Percentiles rank a stretch among this genome's conserved stretches.
These are phyloP conservation scores for Brachyhypopomus gauderio DNA, from an alignment of 2,113 vertebrate species.

Conservation along the genomic window DNA sequence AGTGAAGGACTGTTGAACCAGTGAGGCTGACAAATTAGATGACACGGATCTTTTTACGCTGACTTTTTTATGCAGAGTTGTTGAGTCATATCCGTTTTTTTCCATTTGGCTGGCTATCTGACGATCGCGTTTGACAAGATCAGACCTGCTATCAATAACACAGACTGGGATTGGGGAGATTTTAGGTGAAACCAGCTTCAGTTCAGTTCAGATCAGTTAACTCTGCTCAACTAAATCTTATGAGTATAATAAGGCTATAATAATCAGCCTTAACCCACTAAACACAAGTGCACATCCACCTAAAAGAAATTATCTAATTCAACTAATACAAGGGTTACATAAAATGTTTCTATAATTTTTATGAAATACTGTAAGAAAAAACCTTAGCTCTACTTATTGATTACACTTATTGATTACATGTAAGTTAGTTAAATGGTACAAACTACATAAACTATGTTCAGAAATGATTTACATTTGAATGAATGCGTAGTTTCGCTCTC, in stretches of 20 bases:
- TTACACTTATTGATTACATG: too few species aligned
- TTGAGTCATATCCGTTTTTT: conserved; percentile 46
- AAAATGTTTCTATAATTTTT: too few species aligned
- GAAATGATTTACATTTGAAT: not conserved
- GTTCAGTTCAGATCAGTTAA: not conserved
- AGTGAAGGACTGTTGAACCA: conserved; percentile 5
- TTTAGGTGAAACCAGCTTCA: too few species aligned
- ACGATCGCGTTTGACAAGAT: conserved; percentile 38
- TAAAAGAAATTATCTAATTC: not conserved
- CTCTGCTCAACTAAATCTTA: not conserved
- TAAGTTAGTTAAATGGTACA: not conserved
- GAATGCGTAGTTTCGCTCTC: not conserved
- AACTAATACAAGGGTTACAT: too few species aligned
- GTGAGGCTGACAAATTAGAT: not conserved
- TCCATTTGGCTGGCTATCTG: conserved; percentile 14
- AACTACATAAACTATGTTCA: not conserved
- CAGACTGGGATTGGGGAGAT: not conserved
- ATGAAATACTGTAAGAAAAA: too few species aligned
- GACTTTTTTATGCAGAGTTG: conserved; percentile 11
- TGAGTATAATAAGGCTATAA: not conserved
- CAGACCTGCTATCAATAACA: conserved; percentile 23
- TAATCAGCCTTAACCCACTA: not conserved
- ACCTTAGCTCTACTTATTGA: too few species aligned
- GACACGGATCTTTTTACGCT: conserved; percentile 46
- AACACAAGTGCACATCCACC: not conserved